Conservation (phyloP, 1,140 invertebrate genomes). For the Drosophila burlai region DNA sequence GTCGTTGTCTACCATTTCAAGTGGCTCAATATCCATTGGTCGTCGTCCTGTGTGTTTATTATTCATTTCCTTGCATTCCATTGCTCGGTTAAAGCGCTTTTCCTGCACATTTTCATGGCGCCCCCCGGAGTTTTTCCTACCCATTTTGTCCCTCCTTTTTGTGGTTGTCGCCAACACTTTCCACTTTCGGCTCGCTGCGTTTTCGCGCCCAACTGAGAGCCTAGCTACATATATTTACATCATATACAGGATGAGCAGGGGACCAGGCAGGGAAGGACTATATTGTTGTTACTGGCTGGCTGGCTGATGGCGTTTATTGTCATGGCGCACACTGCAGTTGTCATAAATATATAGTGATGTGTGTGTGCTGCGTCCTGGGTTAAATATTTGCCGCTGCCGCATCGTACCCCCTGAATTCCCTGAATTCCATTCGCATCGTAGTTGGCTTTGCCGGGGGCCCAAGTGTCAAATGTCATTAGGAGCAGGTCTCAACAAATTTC, state of each 20-base stretch:
- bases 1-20: not conserved
- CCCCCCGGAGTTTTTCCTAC: constrained; percentile 2
- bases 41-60: constrained; percentile 37
- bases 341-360: constrained; percentile 20
- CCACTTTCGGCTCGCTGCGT: constrained; percentile 41
- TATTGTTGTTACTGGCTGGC: constrained; percentile 28
- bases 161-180: constrained; percentile 43
- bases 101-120: constrained; percentile 28
- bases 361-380: not conserved
- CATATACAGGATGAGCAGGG: not conserved
- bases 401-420: too few species aligned
- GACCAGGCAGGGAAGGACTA: not conserved
- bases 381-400: constrained; percentile 23
- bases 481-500: constrained; percentile 17
- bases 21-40: constrained; percentile 19
- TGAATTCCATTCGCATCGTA: not conserved
- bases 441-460: not conserved
- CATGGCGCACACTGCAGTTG: constrained; percentile 32
- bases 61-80: constrained; percentile 40
- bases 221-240: not conserved
- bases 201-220: constrained; percentile 30
- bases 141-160: not conserved
- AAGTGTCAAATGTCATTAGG: constrained; percentile 39
- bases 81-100: constrained; percentile 28
- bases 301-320: constrained; percentile 36